Base-by-base conservation (phyloP, 2,888 invertebrate genomes). In the Labia minor region DNA sequence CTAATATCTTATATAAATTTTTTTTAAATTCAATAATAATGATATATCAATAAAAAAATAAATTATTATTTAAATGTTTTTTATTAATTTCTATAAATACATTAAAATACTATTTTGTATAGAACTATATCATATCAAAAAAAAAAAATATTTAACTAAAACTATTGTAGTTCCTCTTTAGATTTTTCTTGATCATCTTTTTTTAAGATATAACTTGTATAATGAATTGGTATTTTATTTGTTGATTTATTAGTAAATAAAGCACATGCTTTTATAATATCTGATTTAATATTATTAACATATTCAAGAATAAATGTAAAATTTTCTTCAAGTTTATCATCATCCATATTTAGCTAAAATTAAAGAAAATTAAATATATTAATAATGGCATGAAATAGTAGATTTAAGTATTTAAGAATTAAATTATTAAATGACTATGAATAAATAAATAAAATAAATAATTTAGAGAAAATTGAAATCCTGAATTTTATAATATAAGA, bases 271-370 rank as follows among this genome's bases (percentile, higher is more conserved):
- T 6, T 33, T 8, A 33, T 33, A 33, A 33, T 8, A 33, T 33
- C 11, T 8, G 6, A 6, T 33, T 33, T 33, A 33, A 33, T 33
- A 8, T 33, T 11, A 33, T 87, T 81, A 21, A 92, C 75, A 74
- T 89, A 87, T 70, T 83, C 80, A 4, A 93, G 72, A 16, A 92
- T 72, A 0, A 82, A 78, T 63, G 76, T 79, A 70, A 92, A 82
- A 75, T 94, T 94, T 69, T 86, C 87, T 72, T 88, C 88, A 61
- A 94, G 78, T 65, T 86, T 81, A 68, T 83, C 79, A 0, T 77
- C 73, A 8, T 87, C 85, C 92, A 92, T 92, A 71, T 86, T 79
- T 61, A 93, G 75, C 89, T 90, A 76, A 19, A 72, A 70, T 68
- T 18, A 66, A 62, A 68, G 69, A 68, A 81, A 80, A 67, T 67